Percentiles rank a stretch among this genome's conserved stretches.
phyloP scores from a whole-genome alignment of 2,888 invertebrate species.

The Pseudoips prasinana region DNA sequence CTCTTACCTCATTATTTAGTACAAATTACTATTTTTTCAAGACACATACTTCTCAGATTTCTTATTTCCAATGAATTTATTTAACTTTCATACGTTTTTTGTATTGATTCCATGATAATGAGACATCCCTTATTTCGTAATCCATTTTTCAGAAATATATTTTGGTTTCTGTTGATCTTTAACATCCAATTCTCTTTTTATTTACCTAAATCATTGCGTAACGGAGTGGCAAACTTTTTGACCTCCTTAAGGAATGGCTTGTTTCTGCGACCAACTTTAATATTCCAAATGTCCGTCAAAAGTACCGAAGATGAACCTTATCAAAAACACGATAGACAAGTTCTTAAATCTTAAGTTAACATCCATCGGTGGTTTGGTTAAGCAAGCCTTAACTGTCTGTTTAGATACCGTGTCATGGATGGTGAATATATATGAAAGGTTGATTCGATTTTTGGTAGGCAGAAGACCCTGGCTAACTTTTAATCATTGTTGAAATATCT shows the following conservation, averaged over 20 bases:
- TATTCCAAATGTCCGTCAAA: constrained; percentile 28
- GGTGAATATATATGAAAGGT: not conserved
- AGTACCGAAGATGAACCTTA: constrained; percentile 13
- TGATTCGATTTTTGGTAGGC: not conserved
- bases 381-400: fast-evolving
- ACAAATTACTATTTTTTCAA: no score
- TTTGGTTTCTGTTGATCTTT: no score
- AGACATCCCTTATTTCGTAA: no score
- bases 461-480: constrained; percentile 17
- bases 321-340: constrained; percentile 4
- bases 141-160: no score
- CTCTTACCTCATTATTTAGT: no score
- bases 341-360: not conserved
- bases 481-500: constrained; percentile 34
- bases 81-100: no score
- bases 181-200: no score
- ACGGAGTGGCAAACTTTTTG: constrained; percentile 19
- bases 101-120: no score
- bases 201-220: constrained; percentile 3
- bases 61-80: no score
- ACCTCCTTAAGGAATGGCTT: constrained; percentile 13
- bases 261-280: constrained; percentile 24
- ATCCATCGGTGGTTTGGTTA: constrained; percentile 7
- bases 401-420: constrained; percentile 4
- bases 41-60: no score